Evolutionary conservation across 2,797 vertebrate species (phyloP).

Genomic region (Sebastes trivittatus): DNA sequence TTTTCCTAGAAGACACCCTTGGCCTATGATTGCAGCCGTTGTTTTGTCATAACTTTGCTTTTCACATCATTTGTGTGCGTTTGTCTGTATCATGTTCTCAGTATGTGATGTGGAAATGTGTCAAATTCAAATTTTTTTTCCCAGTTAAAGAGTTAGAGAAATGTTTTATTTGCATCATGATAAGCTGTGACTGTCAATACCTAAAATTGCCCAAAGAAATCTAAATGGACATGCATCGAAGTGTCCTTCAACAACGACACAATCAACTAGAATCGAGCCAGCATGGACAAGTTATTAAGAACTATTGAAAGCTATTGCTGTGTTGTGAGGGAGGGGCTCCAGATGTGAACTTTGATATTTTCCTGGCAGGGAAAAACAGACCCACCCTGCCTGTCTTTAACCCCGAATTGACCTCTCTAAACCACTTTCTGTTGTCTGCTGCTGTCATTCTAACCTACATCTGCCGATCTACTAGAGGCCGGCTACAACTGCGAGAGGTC

Average conservation of each 20-base stretch:
- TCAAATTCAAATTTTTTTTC: neutral
- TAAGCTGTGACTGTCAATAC: neutral
- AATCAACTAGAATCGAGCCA: neutral
- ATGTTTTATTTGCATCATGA: neutral
- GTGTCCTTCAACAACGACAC: neutral
- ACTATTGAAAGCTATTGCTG: constrained; percentile 30
- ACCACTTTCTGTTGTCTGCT: constrained; percentile 46
- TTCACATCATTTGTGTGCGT: neutral
- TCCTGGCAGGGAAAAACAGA: constrained; percentile 61
- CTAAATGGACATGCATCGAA: neutral
- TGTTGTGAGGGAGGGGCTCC: constrained; percentile 49
- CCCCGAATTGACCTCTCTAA: constrained; percentile 55
- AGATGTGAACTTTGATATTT: constrained; percentile 66
- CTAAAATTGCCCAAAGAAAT: neutral
- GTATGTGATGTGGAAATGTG: neutral
- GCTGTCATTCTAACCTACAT: constrained; percentile 58
- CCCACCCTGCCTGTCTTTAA: constrained; percentile 70
- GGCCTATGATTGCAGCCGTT: neutral
- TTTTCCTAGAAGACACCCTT: constrained; percentile 18
- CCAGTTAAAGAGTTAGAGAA: neutral
- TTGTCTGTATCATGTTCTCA: constrained; percentile 6
- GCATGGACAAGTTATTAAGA: constrained; percentile 18
- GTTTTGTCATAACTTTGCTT: constrained; percentile 8
- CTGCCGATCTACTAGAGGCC: constrained; percentile 27
- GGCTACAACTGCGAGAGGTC: constrained; percentile 10